These are phyloP conservation scores for Caenorhabditis brenneri DNA, from an alignment of 1,140 invertebrate genomes.

Conservation along the genomic window DNA sequence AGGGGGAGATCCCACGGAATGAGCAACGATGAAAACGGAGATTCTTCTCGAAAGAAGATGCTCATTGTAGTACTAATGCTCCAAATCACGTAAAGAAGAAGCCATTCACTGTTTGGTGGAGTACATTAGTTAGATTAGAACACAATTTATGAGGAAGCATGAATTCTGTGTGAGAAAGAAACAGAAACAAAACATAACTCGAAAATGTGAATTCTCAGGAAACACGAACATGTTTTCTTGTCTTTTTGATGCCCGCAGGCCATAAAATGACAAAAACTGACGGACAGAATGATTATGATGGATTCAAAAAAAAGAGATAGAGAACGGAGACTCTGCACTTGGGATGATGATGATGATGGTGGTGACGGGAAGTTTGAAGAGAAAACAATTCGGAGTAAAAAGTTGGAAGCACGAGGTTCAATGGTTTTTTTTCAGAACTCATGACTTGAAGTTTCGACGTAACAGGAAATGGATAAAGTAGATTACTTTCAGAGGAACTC, in stretches of 20 bases:
- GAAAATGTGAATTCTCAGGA: neutral
- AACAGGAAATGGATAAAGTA: too few relatives aligned
- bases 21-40: conserved; percentile 36
- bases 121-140: conserved; percentile 29
- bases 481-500: too few relatives aligned
- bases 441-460: too few relatives aligned
- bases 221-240: conserved; percentile 12
- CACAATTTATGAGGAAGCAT: too few relatives aligned
- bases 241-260: neutral
- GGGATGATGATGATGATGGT: neutral
- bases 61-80: conserved; percentile 2
- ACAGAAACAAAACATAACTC: neutral
- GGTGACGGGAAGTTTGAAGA: neutral
- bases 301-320: too few relatives aligned
- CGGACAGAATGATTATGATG: conserved; percentile 12
- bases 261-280: conserved; percentile 28
- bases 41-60: neutral
- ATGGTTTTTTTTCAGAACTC: too few relatives aligned
- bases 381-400: too few relatives aligned
- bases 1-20: neutral
- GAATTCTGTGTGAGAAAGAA: too few relatives aligned
- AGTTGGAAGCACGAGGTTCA: too few relatives aligned
- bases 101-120: neutral
- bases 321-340: neutral
- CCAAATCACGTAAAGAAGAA: neutral